Conservation (phyloP, 2,888 invertebrate species). For the Chydorus sphaericus region DNA sequence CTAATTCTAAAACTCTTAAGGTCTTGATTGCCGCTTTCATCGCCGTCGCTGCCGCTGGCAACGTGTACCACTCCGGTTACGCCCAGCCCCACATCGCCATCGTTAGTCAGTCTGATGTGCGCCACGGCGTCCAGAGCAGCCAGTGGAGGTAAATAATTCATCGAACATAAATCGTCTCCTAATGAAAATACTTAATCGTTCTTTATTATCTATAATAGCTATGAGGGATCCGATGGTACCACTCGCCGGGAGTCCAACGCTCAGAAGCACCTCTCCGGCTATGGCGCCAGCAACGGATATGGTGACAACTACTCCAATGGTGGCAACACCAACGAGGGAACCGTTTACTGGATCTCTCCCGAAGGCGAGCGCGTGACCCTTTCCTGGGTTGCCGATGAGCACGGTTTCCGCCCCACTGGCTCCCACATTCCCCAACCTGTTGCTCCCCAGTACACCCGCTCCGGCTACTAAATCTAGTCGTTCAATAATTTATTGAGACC, state of each 20-base stretch:
- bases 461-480: too few species aligned
- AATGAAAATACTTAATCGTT: background rate
- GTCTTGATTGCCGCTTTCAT: slow-evolving; percentile 9
- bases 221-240: slow-evolving; percentile 9
- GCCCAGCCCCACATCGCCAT: slow-evolving; percentile 9
- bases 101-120: slow-evolving; percentile 12
- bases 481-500: too few species aligned
- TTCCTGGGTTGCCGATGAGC: slow-evolving; percentile 39
- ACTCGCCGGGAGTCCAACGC: slow-evolving; percentile 5
- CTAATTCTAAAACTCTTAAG: background rate
- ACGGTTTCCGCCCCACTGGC: slow-evolving; percentile 37
- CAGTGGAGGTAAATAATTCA: slow-evolving; percentile 11
- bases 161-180: background rate
- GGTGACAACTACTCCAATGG: background rate
- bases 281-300: background rate
- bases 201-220: background rate
- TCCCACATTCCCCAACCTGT: slow-evolving; percentile 12
- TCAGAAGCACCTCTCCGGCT: slow-evolving; percentile 10
- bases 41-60: slow-evolving; percentile 10
- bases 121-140: slow-evolving; percentile 13
- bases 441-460: slow-evolving; percentile 8
- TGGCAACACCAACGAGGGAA: slow-evolving; percentile 32
- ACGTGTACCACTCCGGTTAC: background rate
- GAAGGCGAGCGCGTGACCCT: slow-evolving; percentile 36
- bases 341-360: slow-evolving; percentile 34